Evolutionary conservation across 2,113 vertebrate species (phyloP), one percentile per base, ranked within the genome.

Genomic region (Zosterops japonicus): DNA sequence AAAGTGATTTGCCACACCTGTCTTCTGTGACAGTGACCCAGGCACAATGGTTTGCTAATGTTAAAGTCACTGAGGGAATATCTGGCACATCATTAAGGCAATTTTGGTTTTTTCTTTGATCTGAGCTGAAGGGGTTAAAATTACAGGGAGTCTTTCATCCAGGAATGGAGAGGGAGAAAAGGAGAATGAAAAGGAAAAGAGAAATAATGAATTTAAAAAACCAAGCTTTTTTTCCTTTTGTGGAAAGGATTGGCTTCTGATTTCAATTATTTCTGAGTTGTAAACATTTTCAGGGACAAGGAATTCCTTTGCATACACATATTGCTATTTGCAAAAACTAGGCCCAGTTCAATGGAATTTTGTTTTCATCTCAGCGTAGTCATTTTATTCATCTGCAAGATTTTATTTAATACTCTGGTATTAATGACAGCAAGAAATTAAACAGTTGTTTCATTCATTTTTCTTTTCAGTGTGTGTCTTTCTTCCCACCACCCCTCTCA

Each of bases 281-380:
- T 98, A 98, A 98, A 98, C 96, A 97, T 97, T 94, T 94, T 96
- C 96, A 95, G 94, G 93, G 87, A 96, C 93, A 93, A 94, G 83
- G 65, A 97, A 97, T 98, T 97, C 96, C 89, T 98, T 94, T 93
- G 85, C 78, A 95, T 95, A 96, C 96, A 86, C 91, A 95, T 92
- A 92, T 93, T 94, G 76, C 88, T 97, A 77, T 96, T 97, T 97
- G 82, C 87, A 93, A 97, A 97, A 95, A 89, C 83, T 87, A 89
- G 87, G 93, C 72, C 92, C 80, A 71, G 81, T 94, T 72, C 94
- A 82, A 64, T 95, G 97, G 96, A 97, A 97, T 98, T 95, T 87
- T 89, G 80, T 97, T 97, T 96, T 96, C 96, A 84, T 96, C 91
- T 97, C 94, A 69, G 25, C 87, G 61, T 63, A 92, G 60, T 76